Evolutionary conservation across 2,113 vertebrate genomes (phyloP).

Genomic region (Pleuronectes platessa): DNA sequence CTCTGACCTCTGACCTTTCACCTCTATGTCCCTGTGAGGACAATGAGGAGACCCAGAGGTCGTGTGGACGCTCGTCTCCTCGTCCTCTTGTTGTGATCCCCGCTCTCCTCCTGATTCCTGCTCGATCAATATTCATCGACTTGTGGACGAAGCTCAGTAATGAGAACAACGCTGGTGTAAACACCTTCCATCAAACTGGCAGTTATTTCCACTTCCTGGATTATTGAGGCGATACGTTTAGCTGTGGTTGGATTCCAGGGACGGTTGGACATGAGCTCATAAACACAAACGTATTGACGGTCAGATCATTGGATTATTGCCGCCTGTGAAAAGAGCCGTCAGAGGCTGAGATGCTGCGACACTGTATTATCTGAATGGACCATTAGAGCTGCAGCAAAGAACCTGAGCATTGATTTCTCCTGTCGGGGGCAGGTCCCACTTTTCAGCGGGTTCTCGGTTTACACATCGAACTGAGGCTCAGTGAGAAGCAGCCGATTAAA

Average conservation of each 20-base stretch:
- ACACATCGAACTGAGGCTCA: background rate
- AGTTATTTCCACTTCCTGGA: background rate
- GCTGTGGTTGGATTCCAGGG: background rate
- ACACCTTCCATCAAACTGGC: slow-evolving; percentile 9
- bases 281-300: slow-evolving; percentile 1
- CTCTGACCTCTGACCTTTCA: background rate
- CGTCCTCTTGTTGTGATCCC: background rate
- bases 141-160: background rate
- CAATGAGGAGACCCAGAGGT: background rate
- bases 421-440: background rate
- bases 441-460: background rate
- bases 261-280: background rate
- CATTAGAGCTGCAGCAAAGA: too few species aligned
- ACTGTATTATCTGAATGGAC: background rate
- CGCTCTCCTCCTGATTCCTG: background rate
- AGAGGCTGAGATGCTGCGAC: too few species aligned
- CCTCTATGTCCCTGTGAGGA: slow-evolving; percentile 24
- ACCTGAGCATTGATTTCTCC: background rate
- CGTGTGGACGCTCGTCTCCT: background rate
- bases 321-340: slow-evolving; percentile 12
- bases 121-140: slow-evolving; percentile 31
- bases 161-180: background rate
- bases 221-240: background rate
- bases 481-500: too few species aligned
- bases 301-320: background rate